Base-by-base conservation (phyloP, 2,797 vertebrate species). In the Lutjanus campechanus region DNA sequence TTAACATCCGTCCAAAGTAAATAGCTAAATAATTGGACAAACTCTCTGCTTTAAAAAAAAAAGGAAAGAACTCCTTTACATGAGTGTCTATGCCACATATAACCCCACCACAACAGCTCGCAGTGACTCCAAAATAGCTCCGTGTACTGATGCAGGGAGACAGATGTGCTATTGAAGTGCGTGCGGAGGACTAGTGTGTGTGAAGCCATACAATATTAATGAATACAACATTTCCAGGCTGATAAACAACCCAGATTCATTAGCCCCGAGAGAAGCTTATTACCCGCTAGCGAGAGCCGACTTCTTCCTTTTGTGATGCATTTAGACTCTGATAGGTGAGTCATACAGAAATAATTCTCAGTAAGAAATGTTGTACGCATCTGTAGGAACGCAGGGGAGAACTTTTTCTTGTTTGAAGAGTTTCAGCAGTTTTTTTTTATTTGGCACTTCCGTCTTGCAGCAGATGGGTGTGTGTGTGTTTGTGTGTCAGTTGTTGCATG, bases 141-240 rank as follows among this genome's bases (percentile, higher is more conserved):
- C 36, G 56, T 10, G 22, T 56, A 16, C 71, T 53, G 76, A 81
- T 60, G 82, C 82, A 36, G 22, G 67, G 22, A 81, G 85, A 90
- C 88, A 86, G 81, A 91, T 86, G 86, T 89, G 84, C 66, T 60
- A 29, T 69, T 46, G 69, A 84, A 73, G 80, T 83, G 72, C 43
- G 43, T 69, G 74, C 15, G 29, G 44, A 71, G 77, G 65, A 64
- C 12, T 10, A 68, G 74, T 72, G 86, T 77, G 78, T 81, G 88
- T 76, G 79, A 84, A 82, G 60, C 76, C 53, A 83, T 92, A 75
- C 71, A 92, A 88, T 92, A 92, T 92, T 92, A 93, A 93, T 90
- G 91, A 92, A 88, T 69, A 75, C 73, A 79, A 85, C 83, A 85
- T 90, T 92, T 90, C 79, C 82, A 71, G 41, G 50, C 66, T 85